A percentile compares a stretch with the other conserved stretches of the same genome.
Evolutionary conservation across 2,888 invertebrate genomes (phyloP).

Genomic region (Unio pictorum): DNA sequence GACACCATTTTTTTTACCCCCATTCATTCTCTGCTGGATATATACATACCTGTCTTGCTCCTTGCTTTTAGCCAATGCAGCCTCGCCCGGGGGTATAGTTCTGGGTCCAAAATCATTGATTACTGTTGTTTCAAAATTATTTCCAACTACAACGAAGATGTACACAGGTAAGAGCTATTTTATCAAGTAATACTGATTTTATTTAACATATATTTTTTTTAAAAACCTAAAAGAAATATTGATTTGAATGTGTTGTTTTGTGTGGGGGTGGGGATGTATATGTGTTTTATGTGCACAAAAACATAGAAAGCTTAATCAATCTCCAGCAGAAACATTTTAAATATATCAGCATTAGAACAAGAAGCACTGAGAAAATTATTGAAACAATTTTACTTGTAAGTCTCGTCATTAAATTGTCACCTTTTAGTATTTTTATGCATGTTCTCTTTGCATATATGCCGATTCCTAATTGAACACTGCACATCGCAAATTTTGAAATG

Average conservation of each 20-base stretch:
- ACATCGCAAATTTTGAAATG: not conserved
- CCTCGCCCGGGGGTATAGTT: conserved; percentile 48
- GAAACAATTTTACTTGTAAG: no score
- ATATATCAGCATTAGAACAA: no score
- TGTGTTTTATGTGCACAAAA: no score
- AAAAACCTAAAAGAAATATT: not conserved
- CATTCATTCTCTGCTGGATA: no score
- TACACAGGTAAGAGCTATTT: not conserved
- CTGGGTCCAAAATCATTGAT: conserved; percentile 53
- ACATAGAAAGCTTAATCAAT: no score
- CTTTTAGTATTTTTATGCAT: not conserved
- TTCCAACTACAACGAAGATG: conserved; percentile 41
- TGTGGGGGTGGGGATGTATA: no score
- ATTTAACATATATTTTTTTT: no score
- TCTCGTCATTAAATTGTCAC: no score
- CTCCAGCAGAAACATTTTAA: no score
- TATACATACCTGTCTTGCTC: not conserved
- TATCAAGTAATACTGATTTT: no score
- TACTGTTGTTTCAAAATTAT: conserved; percentile 42
- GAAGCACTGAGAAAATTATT: no score
- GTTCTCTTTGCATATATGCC: not conserved
- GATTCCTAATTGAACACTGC: not conserved
- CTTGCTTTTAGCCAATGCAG: conserved; percentile 19
- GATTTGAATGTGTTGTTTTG: not conserved
- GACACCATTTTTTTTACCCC: no score